These are phyloP conservation scores for Notiomystis cincta DNA, from an alignment of 2,113 vertebrate genomes.

Conservation along the genomic window DNA sequence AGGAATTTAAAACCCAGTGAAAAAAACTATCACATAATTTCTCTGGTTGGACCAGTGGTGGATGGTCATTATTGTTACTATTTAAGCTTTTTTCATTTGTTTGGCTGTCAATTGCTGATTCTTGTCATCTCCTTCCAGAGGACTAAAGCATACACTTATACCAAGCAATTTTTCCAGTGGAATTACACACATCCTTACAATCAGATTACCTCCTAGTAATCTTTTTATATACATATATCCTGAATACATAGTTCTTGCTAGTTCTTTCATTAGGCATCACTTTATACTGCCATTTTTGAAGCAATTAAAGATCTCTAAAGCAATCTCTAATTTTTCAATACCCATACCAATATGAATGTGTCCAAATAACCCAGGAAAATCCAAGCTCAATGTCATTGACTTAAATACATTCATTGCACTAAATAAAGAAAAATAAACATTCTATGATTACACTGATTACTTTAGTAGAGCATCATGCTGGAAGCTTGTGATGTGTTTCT, in stretches of 20 bases:
- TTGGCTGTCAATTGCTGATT: neutral
- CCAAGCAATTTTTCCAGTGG: neutral
- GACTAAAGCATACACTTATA: neutral
- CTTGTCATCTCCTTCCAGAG: neutral
- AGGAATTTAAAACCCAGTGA: neutral
- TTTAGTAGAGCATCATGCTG: neutral
- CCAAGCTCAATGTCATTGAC: neutral
- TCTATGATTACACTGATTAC: neutral
- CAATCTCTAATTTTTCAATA: neutral
- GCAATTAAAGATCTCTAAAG: neutral
- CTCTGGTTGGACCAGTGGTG: neutral
- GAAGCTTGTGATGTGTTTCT: neutral
- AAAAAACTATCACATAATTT: neutral
- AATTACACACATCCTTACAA: neutral
- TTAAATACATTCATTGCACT: neutral
- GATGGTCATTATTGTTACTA: neutral
- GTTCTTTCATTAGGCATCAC: neutral
- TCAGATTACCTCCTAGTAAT: neutral
- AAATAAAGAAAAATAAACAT: neutral
- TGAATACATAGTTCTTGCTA: neutral
- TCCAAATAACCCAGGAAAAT: neutral
- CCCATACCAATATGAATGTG: no score
- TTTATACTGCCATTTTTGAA: neutral
- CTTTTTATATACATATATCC: neutral
- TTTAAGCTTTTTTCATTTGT: neutral